Conservation (phyloP, 2,888 invertebrate genomes). For the Gortyna flavago region DNA sequence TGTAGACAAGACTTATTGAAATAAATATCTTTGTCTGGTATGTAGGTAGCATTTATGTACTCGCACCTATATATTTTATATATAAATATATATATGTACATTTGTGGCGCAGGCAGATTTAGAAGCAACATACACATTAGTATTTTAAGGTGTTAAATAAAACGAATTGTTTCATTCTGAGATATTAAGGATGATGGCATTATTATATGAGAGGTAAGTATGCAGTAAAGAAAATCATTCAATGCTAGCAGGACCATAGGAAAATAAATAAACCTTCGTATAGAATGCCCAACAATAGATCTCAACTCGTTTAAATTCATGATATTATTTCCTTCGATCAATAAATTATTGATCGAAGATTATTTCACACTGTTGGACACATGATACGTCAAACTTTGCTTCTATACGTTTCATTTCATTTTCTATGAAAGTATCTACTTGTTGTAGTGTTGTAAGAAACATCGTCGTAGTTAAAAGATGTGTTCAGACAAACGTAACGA, state of each 20-base stretch:
- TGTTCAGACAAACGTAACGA: slow-evolving; percentile 20
- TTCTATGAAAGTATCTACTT: neutral
- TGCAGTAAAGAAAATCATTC: slow-evolving; percentile 19
- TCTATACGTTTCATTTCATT: neutral
- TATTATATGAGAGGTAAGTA: slow-evolving; percentile 30
- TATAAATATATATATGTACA: neutral
- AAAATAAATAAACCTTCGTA: slow-evolving; percentile 2
- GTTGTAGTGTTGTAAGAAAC: neutral
- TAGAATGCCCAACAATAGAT: neutral
- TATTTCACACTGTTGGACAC: neutral
- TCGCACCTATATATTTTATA: neutral
- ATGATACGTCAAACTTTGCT: neutral
- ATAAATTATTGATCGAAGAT: too few species aligned
- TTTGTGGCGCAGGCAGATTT: neutral
- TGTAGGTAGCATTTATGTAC: neutral
- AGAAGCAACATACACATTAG: slow-evolving; percentile 26
- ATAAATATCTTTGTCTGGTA: slow-evolving; percentile 42
- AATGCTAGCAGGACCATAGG: neutral
- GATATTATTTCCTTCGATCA: neutral
- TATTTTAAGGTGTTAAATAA: neutral
- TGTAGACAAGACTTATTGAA: slow-evolving; percentile 48
- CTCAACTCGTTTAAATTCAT: too few species aligned
- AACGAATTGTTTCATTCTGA: neutral
- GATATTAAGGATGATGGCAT: neutral
- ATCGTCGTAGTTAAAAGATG: slow-evolving; percentile 11